Conservation (phyloP, 2,888 invertebrate genomes). For the Quadroppia sp. region DNA sequence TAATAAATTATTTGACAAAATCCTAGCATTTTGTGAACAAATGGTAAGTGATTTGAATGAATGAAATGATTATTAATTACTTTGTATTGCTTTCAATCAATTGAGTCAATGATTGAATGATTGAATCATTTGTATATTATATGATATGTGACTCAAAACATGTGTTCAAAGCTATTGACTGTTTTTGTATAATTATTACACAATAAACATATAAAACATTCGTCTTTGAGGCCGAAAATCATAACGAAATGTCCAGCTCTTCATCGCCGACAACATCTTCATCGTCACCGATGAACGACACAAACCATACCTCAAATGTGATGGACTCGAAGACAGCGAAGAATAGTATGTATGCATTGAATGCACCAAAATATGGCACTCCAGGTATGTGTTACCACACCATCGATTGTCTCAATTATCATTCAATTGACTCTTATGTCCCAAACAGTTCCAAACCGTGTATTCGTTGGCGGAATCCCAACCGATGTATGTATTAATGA, state of each 20-base stretch:
- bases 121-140: too few relatives aligned
- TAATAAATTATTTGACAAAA: too few relatives aligned
- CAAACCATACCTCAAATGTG: neutral
- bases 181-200: neutral
- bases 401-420: too few relatives aligned
- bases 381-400: too few relatives aligned
- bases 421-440: neutral
- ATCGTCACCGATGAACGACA: conserved; percentile 5
- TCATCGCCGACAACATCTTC: neutral
- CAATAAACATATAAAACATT: neutral
- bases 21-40: too few relatives aligned
- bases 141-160: too few relatives aligned
- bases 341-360: conserved; percentile 3
- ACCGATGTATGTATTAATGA: conserved; percentile 59
- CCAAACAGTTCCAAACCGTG: conserved; percentile 55
- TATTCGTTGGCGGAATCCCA: conserved; percentile 94
- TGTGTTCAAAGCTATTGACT: too few relatives aligned
- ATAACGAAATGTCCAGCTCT: conserved; percentile 1
- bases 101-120: too few relatives aligned
- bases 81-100: too few relatives aligned
- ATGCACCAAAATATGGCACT: conserved; percentile 40
- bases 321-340: neutral
- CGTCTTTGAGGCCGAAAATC: neutral
- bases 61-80: too few relatives aligned
- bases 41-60: too few relatives aligned